These are phyloP conservation scores for Meriones psammophilus DNA, from an alignment of 2,797 vertebrate species.

Conservation along the genomic window DNA sequence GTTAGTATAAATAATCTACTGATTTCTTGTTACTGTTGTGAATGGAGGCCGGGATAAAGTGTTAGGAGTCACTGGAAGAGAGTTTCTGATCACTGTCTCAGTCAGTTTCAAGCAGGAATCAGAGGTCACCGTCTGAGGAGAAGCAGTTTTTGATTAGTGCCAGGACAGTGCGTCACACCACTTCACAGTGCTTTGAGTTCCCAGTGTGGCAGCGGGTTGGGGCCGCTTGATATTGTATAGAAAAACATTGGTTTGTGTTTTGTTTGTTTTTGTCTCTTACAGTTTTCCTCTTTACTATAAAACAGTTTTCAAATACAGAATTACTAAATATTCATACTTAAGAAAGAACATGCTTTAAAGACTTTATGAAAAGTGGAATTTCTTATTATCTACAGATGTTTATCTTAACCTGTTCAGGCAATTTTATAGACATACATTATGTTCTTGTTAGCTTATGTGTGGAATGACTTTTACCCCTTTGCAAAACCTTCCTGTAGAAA, in stretches of 20 bases:
- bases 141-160: constrained; percentile 32
- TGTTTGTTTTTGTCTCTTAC: background rate
- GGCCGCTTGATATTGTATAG: background rate
- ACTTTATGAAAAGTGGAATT: background rate
- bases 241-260: background rate
- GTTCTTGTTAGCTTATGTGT: constrained; percentile 17
- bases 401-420: background rate
- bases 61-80: background rate
- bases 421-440: constrained; percentile 8
- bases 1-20: constrained; percentile 23
- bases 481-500: constrained; percentile 1
- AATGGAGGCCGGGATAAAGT: constrained; percentile 25
- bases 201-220: background rate
- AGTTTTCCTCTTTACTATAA: constrained; percentile 35
- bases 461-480: background rate
- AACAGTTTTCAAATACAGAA: constrained; percentile 49
- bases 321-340: constrained; percentile 60
- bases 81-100: constrained; percentile 13
- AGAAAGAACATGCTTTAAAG: constrained; percentile 48
- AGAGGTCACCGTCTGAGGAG: constrained; percentile 19
- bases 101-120: constrained; percentile 63
- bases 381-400: constrained; percentile 43
- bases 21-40: constrained; percentile 52
- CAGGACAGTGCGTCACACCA: constrained; percentile 36
- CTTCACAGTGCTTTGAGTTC: constrained; percentile 44